phyloP scores from a whole-genome alignment of 2,888 invertebrate genomes.

The Enchytraeus crypticus region DNA sequence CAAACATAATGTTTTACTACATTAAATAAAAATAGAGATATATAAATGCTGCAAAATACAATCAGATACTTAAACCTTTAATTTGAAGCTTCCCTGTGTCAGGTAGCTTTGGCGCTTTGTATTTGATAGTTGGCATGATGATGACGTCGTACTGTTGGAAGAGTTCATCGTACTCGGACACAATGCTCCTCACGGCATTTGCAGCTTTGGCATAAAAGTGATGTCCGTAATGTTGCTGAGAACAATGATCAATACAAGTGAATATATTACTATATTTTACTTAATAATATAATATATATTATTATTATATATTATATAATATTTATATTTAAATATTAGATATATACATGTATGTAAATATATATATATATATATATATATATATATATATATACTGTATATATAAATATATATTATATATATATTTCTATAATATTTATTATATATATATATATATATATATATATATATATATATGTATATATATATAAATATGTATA shows the following conservation, averaged over 20 bases:
- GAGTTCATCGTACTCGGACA: conserved; percentile 27
- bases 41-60: too few species aligned
- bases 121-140: conserved; percentile 33
- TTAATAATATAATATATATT: not conserved
- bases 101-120: conserved; percentile 22
- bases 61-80: too few species aligned
- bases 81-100: too few species aligned
- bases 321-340: not conserved
- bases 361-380: too few species aligned
- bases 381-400: too few species aligned
- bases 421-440: too few species aligned
- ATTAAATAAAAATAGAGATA: too few species aligned
- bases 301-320: not conserved
- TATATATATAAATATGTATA: too few species aligned
- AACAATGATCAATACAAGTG: not conserved
- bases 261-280: not conserved
- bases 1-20: too few species aligned
- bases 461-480: too few species aligned
- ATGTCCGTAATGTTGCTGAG: conserved; percentile 15
- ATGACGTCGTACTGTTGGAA: conserved; percentile 32
- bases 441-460: too few species aligned
- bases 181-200: conserved; percentile 25
- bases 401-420: too few species aligned
- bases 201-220: conserved; percentile 24
- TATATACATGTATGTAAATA: not conserved